Percentiles rank a stretch among this genome's conserved stretches.
Conservation (phyloP, 2,888 invertebrate genomes). For the Spisula subtruncata region DNA sequence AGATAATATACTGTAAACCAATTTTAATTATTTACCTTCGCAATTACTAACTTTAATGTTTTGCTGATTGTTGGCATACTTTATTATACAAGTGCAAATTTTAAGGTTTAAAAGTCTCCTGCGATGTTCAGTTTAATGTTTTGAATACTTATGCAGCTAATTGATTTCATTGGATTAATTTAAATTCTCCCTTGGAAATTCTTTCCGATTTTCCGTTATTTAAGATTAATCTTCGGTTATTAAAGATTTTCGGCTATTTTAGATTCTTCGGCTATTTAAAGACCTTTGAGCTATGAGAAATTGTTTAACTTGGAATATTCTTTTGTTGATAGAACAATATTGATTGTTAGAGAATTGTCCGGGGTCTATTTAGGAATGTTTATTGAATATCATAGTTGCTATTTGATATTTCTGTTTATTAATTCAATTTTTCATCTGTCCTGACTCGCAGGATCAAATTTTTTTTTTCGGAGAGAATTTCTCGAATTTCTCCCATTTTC, state of each 20-base stretch:
- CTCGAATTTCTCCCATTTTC: background rate
- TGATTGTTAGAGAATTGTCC: background rate
- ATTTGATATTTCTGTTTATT: conserved; percentile 6
- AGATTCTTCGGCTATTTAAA: background rate
- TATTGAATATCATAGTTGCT: background rate
- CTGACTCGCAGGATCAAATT: background rate
- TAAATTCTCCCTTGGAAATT: background rate
- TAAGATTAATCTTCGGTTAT: too few species aligned
- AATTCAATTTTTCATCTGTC: conserved; percentile 14
- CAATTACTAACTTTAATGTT: too few species aligned
- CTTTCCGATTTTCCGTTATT: background rate
- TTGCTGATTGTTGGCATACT: too few species aligned
- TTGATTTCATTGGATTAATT: too few species aligned
- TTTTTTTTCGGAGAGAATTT: background rate
- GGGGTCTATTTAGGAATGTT: conserved; percentile 7
- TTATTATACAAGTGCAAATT: too few species aligned
- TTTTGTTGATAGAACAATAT: background rate
- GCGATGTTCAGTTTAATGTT: too few species aligned
- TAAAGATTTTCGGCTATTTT: background rate
- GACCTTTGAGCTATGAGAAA: background rate
- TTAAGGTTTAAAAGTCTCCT: too few species aligned
- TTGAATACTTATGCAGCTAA: too few species aligned
- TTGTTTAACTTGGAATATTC: background rate
- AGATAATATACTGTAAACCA: too few species aligned
- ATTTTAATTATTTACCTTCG: too few species aligned